phyloP scores from a whole-genome alignment of 1,140 invertebrate species.

The Diploscapter pachys region DNA sequence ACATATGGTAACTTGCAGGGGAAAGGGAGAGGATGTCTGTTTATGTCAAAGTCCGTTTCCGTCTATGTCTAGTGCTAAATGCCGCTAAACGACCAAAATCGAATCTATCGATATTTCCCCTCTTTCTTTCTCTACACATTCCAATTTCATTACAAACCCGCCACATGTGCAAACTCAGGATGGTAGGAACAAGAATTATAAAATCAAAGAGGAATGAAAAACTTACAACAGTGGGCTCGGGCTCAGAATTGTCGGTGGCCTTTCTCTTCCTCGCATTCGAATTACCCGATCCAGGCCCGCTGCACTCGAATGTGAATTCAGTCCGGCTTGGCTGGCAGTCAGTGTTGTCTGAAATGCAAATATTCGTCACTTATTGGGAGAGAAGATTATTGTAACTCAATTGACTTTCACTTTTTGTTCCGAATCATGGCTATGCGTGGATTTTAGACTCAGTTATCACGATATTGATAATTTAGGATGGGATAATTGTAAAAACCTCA shows the following conservation, averaged over 20 bases:
- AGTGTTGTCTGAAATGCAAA: conserved; percentile 12
- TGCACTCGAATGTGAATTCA: conserved; percentile 51
- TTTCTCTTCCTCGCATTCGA: conserved; percentile 8
- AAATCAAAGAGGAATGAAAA: background rate
- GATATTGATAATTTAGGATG: background rate
- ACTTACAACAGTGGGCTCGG: conserved; percentile 9
- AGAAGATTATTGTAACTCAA: background rate
- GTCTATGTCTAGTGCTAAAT: too few species aligned
- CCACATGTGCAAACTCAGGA: too few species aligned
- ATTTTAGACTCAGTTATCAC: conserved; percentile 4
- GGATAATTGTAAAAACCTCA: background rate
- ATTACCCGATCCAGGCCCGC: background rate
- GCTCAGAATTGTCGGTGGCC: background rate
- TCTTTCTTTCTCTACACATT: too few species aligned
- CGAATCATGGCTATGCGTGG: background rate
- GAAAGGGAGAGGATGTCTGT: too few species aligned
- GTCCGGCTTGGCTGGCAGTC: conserved; percentile 35
- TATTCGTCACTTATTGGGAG: background rate
- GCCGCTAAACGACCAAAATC: too few species aligned
- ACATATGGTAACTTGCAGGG: too few species aligned
- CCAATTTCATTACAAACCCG: too few species aligned
- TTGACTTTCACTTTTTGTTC: background rate
- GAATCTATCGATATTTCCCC: too few species aligned
- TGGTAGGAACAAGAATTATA: too few species aligned
- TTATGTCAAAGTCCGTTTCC: too few species aligned